phyloP scores from a whole-genome alignment of 2,113 vertebrate species.

The Lathamus discolor region DNA sequence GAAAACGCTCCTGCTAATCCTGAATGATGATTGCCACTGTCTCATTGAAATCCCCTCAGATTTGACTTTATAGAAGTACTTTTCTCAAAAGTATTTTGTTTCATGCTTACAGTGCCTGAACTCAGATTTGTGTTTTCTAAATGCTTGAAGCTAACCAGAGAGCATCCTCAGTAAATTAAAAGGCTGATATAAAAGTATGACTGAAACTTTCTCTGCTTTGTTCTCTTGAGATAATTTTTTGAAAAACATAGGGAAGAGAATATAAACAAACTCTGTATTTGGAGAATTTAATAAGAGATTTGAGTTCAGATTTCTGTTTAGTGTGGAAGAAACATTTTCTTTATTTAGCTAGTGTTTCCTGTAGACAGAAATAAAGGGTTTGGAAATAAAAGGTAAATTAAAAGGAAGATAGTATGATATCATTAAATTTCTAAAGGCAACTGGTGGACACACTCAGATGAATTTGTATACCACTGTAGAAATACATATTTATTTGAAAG shows the following conservation, averaged over 20 bases:
- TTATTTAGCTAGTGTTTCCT: neutral
- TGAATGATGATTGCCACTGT: slow-evolving; percentile 7
- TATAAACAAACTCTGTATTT: neutral
- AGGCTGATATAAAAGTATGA: neutral
- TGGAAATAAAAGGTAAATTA: neutral
- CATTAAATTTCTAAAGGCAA: neutral
- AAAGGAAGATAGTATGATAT: neutral
- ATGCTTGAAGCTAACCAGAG: neutral
- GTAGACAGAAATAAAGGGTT: neutral
- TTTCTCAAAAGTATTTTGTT: slow-evolving; percentile 18
- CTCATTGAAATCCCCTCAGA: neutral
- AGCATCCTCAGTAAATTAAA: neutral
- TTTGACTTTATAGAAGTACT: neutral
- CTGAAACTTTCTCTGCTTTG: neutral
- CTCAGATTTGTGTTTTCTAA: neutral
- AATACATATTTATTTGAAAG: neutral
- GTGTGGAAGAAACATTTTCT: neutral
- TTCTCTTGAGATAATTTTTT: neutral
- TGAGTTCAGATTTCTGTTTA: neutral
- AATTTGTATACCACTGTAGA: neutral
- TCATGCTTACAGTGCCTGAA: neutral
- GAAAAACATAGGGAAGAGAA: neutral
- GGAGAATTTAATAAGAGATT: neutral
- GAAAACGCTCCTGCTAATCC: neutral
- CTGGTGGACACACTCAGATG: neutral